A percentile compares a stretch with the other conserved stretches of the same genome.
These are phyloP conservation scores for Rallus limicola DNA, from an alignment of 2,113 vertebrate genomes.

Conservation along the genomic window DNA sequence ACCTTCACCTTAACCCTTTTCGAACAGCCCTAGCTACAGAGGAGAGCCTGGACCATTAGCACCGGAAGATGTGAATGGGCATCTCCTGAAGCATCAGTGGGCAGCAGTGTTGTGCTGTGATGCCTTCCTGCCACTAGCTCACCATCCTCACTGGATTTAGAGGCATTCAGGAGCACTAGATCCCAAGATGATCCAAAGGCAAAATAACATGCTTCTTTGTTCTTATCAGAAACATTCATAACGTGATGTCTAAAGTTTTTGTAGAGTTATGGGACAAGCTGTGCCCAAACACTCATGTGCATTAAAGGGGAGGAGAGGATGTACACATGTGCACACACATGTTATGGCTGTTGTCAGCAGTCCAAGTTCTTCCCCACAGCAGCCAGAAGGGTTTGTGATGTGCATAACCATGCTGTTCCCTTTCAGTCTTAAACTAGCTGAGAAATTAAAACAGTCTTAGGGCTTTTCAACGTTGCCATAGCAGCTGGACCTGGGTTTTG, in stretches of 20 bases:
- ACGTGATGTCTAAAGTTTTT: not conserved
- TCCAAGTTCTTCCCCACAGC: not conserved
- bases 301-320: not conserved
- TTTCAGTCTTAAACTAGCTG: not conserved
- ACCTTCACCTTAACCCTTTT: not conserved
- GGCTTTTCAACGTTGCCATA: conserved; percentile 19
- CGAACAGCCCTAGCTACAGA: not conserved
- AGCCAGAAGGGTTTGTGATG: not conserved
- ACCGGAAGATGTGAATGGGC: not conserved
- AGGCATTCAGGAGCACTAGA: not conserved
- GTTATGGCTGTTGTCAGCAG: not conserved
- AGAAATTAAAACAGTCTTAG: not conserved
- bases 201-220: not conserved
- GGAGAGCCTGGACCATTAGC: not conserved
- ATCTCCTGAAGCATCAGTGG: not conserved
- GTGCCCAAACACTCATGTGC: not conserved
- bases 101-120: rapidly evolving
- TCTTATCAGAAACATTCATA: not conserved
- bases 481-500: conserved; percentile 48
- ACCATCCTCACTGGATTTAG: not conserved
- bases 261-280: not conserved
- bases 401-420: not conserved
- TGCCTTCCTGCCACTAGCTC: not conserved
- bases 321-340: not conserved
- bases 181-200: not conserved